A percentile compares a stretch with the other conserved stretches of the same genome.
Evolutionary conservation across 2,113 vertebrate genomes (phyloP).

Genomic region (Australoheros scitulus): DNA sequence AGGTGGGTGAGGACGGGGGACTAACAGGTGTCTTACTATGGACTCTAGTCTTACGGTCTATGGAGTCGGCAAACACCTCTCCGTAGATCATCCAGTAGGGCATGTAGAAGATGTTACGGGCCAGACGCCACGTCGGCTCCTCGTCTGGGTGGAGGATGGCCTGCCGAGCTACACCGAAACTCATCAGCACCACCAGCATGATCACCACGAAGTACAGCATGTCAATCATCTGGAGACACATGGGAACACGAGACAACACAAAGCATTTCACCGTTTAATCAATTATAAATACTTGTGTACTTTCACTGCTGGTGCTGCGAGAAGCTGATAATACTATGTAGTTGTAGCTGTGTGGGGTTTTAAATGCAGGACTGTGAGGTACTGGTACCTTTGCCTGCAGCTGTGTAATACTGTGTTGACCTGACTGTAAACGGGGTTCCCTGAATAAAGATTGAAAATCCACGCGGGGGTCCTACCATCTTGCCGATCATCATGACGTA

Average conservation of each 20-base stretch:
- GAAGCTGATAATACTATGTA: neutral
- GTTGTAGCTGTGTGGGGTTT: neutral
- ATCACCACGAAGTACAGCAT: constrained; percentile 99
- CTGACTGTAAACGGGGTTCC: neutral
- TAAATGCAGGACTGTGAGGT: neutral
- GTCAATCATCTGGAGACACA: constrained; percentile 89
- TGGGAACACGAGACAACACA: neutral
- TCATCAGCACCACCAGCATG: constrained; percentile 98
- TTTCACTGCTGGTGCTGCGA: neutral
- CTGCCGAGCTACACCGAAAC: constrained; percentile 95
- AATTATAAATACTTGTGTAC: neutral
- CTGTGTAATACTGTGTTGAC: neutral
- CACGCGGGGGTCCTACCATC: constrained; percentile 82
- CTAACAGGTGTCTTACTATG: constrained; percentile 90
- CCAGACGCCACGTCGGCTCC: constrained; percentile 94
- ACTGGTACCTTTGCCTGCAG: neutral
- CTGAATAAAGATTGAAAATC: neutral
- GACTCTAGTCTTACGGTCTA: constrained; percentile 99
- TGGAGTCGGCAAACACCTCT: constrained; percentile 99
- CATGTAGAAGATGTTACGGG: constrained; percentile 99
- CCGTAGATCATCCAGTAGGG: constrained; percentile 99
- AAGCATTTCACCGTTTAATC: neutral
- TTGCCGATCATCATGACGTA: constrained; percentile 99
- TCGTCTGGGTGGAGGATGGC: constrained; percentile 97
- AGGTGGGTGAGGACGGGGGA: neutral